Conservation (phyloP, 2,113 vertebrate species). For the Microcebus griseorufus region DNA sequence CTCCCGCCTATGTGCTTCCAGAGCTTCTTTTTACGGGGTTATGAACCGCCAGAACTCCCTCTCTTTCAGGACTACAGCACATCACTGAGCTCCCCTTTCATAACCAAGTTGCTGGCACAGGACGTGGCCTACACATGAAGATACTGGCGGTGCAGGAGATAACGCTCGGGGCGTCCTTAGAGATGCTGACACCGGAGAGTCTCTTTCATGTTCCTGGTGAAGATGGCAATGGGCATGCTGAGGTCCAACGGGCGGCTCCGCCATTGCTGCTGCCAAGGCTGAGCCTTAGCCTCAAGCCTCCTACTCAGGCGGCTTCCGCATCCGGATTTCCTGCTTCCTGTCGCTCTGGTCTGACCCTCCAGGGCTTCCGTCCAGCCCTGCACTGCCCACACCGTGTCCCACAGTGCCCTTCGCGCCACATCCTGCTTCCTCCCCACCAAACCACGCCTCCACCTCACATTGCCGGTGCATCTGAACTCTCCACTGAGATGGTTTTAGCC, state of each 20-base stretch:
- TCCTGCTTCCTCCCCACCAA: too few species aligned
- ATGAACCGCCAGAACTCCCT: conserved; percentile 97
- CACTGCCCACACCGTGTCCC: too few species aligned
- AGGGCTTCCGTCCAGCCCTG: too few species aligned
- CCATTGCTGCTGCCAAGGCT: conserved; percentile 83
- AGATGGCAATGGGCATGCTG: conserved; percentile 94
- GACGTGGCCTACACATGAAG: conserved; percentile 96
- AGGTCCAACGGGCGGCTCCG: conserved; percentile 94
- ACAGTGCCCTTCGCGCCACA: too few species aligned
- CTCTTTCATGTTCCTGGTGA: conserved; percentile 96
- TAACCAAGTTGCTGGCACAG: conserved; percentile 96
- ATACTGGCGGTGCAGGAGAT: conserved; percentile 95
- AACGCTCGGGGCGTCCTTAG: conserved; percentile 94
- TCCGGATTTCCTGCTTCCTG: too few species aligned
- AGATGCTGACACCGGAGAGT: conserved; percentile 96
- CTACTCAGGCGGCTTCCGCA: background rate
- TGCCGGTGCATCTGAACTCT: too few species aligned
- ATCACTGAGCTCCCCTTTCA: conserved; percentile 96
- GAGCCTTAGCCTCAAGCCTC: background rate
- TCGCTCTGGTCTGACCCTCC: too few species aligned
- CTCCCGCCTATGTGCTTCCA: conserved; percentile 94
- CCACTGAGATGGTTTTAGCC: too few species aligned
- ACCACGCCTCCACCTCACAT: too few species aligned
- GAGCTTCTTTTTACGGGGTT: conserved; percentile 90
- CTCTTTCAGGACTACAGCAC: conserved; percentile 95